Evolutionary conservation across 2,888 invertebrate species (phyloP).

Genomic region (Nomada hirtipes): DNA sequence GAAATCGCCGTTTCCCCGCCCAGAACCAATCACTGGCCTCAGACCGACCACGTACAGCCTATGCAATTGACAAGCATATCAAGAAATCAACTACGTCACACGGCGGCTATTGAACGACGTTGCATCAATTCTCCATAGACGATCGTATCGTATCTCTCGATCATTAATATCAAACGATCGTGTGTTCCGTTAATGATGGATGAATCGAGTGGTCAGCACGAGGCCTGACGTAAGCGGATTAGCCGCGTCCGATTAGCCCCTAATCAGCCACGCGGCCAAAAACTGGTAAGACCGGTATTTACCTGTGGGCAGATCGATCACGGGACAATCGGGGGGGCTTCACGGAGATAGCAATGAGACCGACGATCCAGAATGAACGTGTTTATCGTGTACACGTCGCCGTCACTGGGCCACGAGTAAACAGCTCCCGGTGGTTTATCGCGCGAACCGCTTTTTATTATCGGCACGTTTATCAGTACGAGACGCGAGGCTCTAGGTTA

Average conservation of each 20-base stretch:
- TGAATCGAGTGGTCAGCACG: conserved; percentile 38
- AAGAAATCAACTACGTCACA: neutral
- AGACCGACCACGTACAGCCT: neutral
- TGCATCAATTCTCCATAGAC: neutral
- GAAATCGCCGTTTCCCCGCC: neutral
- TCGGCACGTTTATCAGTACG: conserved; percentile 54
- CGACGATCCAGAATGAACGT: conserved; percentile 34
- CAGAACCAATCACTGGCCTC: neutral
- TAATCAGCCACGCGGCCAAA: conserved; percentile 49
- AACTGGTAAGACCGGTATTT: conserved; percentile 53
- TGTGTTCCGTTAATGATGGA: conserved; percentile 43
- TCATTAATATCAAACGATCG: conserved; percentile 38
- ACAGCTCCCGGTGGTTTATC: conserved; percentile 57
- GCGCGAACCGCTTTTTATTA: conserved; percentile 29
- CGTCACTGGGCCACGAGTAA: conserved; percentile 56
- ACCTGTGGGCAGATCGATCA: conserved; percentile 50
- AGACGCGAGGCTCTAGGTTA: conserved; percentile 57
- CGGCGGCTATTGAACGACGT: neutral
- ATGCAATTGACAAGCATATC: neutral
- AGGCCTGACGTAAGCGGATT: conserved; percentile 49
- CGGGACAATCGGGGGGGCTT: neutral
- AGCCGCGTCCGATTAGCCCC: conserved; percentile 35
- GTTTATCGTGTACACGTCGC: conserved; percentile 40
- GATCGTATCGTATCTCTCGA: conserved; percentile 28
- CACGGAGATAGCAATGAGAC: conserved; percentile 27